phyloP scores from a whole-genome alignment of 1,140 invertebrate genomes.

The Campodea augens region DNA sequence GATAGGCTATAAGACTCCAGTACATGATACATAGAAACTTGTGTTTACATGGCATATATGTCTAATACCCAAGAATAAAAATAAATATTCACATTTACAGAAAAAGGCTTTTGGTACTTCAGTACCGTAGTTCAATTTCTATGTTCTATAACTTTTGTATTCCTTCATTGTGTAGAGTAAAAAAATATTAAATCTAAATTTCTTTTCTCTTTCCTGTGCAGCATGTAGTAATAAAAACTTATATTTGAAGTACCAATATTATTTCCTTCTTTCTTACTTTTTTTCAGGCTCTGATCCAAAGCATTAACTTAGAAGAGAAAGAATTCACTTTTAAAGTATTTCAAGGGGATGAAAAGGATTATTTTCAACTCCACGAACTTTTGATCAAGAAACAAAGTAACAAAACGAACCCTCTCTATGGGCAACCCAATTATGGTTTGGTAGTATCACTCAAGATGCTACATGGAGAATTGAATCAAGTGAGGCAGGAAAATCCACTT shows the following conservation, averaged over 20 bases:
- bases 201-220: neutral
- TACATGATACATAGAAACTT: no score
- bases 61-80: no score
- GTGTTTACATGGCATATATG: no score
- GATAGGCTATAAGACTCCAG: no score
- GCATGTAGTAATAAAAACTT: neutral
- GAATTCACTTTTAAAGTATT: conserved; percentile 40
- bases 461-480: conserved; percentile 49
- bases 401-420: conserved; percentile 59
- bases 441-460: conserved; percentile 49
- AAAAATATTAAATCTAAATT: no score
- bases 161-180: no score
- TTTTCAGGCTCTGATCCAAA: no score
- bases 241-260: neutral
- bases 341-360: conserved; percentile 78
- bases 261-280: no score
- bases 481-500: conserved; percentile 52
- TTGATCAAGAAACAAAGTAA: conserved; percentile 60
- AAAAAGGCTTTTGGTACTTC: no score
- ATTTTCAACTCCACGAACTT: conserved; percentile 69
- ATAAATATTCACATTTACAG: no score
- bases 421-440: conserved; percentile 47
- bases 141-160: no score
- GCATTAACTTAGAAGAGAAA: conserved; percentile 10
- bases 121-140: no score